phyloP scores from a whole-genome alignment of 2,113 vertebrate genomes.

The Herpetotheres cachinnans region DNA sequence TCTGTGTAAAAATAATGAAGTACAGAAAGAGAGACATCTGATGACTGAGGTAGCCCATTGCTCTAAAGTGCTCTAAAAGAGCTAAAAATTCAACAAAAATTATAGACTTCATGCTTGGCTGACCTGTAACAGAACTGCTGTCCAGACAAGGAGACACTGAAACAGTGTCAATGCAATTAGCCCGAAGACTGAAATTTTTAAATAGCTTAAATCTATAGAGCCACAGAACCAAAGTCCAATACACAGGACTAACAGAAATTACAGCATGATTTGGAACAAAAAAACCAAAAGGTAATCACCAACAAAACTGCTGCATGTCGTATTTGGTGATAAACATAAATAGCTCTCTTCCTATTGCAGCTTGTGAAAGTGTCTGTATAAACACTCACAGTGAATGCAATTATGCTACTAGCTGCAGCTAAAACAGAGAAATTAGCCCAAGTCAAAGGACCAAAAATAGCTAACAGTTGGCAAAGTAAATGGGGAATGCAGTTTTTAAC shows the following conservation, averaged over 20 bases:
- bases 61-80: neutral
- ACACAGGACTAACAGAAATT: neutral
- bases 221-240: neutral
- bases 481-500: neutral
- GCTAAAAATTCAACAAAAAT: neutral
- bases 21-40: neutral
- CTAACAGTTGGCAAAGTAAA: neutral
- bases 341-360: neutral
- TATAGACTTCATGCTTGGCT: neutral
- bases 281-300: neutral
- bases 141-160: neutral
- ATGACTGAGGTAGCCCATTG: neutral
- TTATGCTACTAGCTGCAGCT: neutral
- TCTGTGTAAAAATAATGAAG: neutral
- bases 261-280: neutral
- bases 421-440: constrained; percentile 11
- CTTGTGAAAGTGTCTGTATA: neutral
- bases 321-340: constrained; percentile 7
- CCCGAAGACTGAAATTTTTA: neutral
- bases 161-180: neutral
- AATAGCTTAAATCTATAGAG: neutral
- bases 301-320: neutral
- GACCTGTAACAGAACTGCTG: neutral
- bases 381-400: neutral
- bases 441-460: constrained; percentile 20